Percentiles rank a stretch among this genome's conserved stretches.
Conservation (phyloP, 1,140 invertebrate species). For the Galleria mellonella region DNA sequence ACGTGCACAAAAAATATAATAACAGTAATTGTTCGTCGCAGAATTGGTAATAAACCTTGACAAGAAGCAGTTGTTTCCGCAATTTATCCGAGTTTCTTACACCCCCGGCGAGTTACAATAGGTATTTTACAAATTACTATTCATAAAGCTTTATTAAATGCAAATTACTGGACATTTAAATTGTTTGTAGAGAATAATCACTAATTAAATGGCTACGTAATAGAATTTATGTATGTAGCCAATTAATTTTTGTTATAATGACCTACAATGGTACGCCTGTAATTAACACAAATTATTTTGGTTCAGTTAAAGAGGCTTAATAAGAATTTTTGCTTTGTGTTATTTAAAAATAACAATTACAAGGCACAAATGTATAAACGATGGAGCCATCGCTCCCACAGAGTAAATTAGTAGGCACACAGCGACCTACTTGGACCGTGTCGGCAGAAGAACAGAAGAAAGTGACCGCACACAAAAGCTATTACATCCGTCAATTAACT, state of each 20-base stretch:
- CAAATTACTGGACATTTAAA: conserved; percentile 14
- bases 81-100: neutral
- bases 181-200: conserved; percentile 23
- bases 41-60: too few species aligned
- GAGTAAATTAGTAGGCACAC: conserved; percentile 14
- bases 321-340: conserved; percentile 17
- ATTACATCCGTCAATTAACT: conserved; percentile 69
- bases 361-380: conserved; percentile 6
- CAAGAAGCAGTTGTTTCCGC: too few species aligned
- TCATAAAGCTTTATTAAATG: conserved; percentile 8
- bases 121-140: conserved; percentile 1
- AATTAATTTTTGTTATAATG: conserved; percentile 36
- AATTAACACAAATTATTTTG: conserved; percentile 39
- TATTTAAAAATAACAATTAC: conserved; percentile 22
- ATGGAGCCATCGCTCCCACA: conserved; percentile 6
- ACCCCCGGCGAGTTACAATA: neutral
- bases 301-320: conserved; percentile 19
- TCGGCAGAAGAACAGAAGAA: conserved; percentile 34
- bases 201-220: conserved; percentile 14
- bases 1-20: too few species aligned
- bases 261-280: conserved; percentile 25
- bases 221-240: conserved; percentile 21
- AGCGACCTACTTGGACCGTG: conserved; percentile 5
- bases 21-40: too few species aligned
- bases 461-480: conserved; percentile 63